phyloP scores from a whole-genome alignment of 2,113 vertebrate genomes.

The Fulica atra region DNA sequence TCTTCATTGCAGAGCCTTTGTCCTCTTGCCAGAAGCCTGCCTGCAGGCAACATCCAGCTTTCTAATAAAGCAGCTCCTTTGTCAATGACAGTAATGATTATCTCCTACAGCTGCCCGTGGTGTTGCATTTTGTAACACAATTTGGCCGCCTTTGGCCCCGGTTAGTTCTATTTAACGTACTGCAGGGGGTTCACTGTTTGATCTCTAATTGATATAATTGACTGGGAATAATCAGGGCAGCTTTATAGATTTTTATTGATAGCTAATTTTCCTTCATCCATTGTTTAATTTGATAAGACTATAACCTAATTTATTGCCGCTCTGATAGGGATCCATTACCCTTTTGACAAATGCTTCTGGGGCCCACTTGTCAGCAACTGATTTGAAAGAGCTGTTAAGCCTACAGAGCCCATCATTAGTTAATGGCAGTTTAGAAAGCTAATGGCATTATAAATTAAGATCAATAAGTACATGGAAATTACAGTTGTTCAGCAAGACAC shows the following conservation, averaged over 20 bases:
- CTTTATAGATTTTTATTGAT: constrained; percentile 86
- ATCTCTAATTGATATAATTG: constrained; percentile 90
- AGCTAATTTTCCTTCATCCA: constrained; percentile 84
- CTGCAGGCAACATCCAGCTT: constrained; percentile 76
- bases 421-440: constrained; percentile 84
- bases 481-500: constrained; percentile 79
- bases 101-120: constrained; percentile 82
- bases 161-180: constrained; percentile 82
- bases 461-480: constrained; percentile 85
- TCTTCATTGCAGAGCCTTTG: constrained; percentile 69
- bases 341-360: constrained; percentile 85
- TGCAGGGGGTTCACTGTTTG: constrained; percentile 84
- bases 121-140: constrained; percentile 85
- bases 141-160: constrained; percentile 81
- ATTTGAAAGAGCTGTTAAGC: constrained; percentile 82
- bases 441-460: constrained; percentile 86
- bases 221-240: constrained; percentile 81
- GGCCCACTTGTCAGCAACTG: constrained; percentile 82
- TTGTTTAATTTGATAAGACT: constrained; percentile 83
- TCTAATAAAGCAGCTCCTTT: constrained; percentile 85
- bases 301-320: constrained; percentile 85
- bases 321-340: constrained; percentile 84
- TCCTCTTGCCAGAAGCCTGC: constrained; percentile 75
- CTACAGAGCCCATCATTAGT: constrained; percentile 81
- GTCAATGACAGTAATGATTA: constrained; percentile 79